These are phyloP conservation scores for Syngnathus scovelli DNA, from an alignment of 2,113 vertebrate genomes.

Conservation along the genomic window DNA sequence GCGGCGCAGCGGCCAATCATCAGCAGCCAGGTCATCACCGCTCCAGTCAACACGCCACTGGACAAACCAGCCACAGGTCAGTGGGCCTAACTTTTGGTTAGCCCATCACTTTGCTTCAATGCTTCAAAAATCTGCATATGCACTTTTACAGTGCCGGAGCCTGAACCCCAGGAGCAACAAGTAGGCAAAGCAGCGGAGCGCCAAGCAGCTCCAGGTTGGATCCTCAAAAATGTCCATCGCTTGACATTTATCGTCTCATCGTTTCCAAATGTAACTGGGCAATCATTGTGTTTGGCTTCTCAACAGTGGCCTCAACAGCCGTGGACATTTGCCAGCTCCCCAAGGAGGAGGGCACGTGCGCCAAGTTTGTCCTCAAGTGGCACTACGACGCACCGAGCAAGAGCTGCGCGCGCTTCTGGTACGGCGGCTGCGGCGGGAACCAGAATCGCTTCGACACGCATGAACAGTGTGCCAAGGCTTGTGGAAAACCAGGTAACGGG, in stretches of 20 bases:
- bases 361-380: constrained; percentile 82
- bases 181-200: constrained; percentile 37
- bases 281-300: neutral
- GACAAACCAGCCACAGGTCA: constrained; percentile 75
- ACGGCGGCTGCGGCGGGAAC: constrained; percentile 87
- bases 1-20: constrained; percentile 39
- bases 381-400: constrained; percentile 71
- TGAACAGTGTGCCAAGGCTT: constrained; percentile 81
- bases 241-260: neutral
- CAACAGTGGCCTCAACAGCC: constrained; percentile 31
- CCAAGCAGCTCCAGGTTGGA: constrained; percentile 55
- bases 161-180: constrained; percentile 32
- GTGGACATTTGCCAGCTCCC: constrained; percentile 76
- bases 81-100: constrained; percentile 26
- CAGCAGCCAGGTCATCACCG: constrained; percentile 32
- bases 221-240: neutral
- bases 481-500: constrained; percentile 72
- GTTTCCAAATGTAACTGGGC: neutral
- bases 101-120: neutral
- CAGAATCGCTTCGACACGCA: constrained; percentile 83
- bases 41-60: constrained; percentile 67
- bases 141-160: constrained; percentile 48
- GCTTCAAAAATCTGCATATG: too few species aligned
- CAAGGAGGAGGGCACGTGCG: constrained; percentile 81
- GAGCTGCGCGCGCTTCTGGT: constrained; percentile 89